These are phyloP conservation scores for Lasioglossum baleicum DNA, from an alignment of 1,140 invertebrate genomes.

Conservation along the genomic window DNA sequence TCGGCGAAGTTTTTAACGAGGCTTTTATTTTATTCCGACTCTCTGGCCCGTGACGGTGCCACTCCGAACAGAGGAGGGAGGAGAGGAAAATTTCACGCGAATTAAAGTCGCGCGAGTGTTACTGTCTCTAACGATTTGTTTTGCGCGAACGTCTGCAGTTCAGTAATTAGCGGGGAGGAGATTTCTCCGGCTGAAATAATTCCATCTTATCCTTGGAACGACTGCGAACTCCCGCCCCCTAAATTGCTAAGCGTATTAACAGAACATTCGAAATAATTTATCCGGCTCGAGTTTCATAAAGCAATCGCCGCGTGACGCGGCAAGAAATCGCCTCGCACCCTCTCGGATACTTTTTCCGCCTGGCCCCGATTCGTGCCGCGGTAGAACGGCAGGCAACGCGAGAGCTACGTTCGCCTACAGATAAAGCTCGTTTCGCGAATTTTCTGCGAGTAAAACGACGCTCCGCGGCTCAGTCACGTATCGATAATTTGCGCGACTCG, in stretches of 20 bases:
- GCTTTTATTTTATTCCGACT: no score
- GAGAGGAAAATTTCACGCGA: no score
- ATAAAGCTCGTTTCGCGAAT: neutral
- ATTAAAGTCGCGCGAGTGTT: no score
- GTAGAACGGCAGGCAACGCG: neutral
- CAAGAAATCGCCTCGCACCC: neutral
- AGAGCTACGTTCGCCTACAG: neutral
- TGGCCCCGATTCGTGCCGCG: neutral
- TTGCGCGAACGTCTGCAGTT: no score
- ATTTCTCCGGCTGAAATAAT: neutral
- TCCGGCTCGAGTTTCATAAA: neutral
- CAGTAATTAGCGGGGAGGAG: no score
- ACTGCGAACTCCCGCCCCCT: neutral
- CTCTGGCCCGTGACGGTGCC: no score
- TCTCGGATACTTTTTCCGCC: neutral
- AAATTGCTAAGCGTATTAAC: neutral
- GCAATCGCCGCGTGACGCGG: neutral
- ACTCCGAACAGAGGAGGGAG: no score
- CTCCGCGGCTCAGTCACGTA: conserved; percentile 1
- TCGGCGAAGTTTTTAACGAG: no score
- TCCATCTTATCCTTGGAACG: neutral
- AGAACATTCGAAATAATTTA: neutral
- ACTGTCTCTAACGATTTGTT: no score
- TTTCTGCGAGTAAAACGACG: neutral
- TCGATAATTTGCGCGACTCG: conserved; percentile 14